A percentile compares a stretch with the other conserved stretches of the same genome.
Evolutionary conservation across 2,113 vertebrate species (phyloP).

Genomic region (Amia ocellicauda): DNA sequence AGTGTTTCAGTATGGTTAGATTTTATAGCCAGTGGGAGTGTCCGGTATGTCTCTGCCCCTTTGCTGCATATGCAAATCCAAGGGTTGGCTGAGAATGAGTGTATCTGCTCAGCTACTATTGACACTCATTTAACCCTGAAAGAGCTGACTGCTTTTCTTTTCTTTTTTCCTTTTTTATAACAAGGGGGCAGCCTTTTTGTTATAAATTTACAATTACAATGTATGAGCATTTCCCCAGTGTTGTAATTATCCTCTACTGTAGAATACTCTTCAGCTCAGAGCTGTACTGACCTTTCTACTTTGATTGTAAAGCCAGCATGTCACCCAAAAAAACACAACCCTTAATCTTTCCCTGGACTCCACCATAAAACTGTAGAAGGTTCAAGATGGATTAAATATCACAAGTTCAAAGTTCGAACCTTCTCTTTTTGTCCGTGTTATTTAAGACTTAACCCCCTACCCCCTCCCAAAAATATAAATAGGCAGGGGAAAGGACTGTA

Average conservation of each 20-base stretch:
- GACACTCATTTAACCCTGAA: slow-evolving; percentile 27
- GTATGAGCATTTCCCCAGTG: no score
- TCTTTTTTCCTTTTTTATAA: no score
- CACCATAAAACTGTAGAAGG: slow-evolving; percentile 4
- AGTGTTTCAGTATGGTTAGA: slow-evolving; percentile 64
- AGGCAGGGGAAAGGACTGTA: no score
- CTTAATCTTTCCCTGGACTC: no score
- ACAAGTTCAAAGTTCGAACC: slow-evolving; percentile 9
- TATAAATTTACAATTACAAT: no score
- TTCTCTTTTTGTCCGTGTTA: slow-evolving; percentile 3
- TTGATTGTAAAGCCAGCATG: no score
- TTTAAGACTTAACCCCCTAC: not conserved
- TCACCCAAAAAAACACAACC: no score
- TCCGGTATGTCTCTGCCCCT: slow-evolving; percentile 40
- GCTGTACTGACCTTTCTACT: no score
- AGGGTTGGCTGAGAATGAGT: slow-evolving; percentile 31
- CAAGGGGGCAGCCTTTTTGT: no score
- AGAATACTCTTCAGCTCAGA: no score
- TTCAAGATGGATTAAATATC: slow-evolving; percentile 19
- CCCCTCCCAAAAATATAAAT: not conserved
- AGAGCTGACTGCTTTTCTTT: slow-evolving; percentile 2
- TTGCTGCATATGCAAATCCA: slow-evolving; percentile 41
- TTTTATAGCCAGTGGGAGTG: slow-evolving; percentile 73
- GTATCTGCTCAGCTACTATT: slow-evolving; percentile 17
- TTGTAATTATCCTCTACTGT: no score